Evolutionary conservation across 2,113 vertebrate species (phyloP), one percentile per base, ranked within the genome.

Genomic region (Tychaedon coryphoeus): DNA sequence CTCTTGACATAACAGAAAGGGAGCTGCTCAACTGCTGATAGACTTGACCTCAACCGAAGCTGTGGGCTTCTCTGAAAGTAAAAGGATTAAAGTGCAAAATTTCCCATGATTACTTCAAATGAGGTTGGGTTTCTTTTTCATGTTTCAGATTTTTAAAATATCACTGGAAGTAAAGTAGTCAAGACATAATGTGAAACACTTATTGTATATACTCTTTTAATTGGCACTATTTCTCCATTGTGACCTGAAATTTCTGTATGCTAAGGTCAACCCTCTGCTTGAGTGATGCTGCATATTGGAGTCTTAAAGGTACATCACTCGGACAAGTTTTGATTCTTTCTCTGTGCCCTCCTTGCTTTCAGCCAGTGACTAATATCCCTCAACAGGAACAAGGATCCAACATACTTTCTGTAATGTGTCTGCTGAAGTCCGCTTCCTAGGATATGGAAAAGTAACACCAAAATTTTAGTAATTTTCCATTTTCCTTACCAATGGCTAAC

Each of bases 81-180:
- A 82, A 84, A 92, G 66, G 79, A 91, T 91, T 92, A 81, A 87
- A 90, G 43, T 71, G 45, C 67, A 95, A 82, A 48, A 89, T 95
- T 95, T 84, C 50, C 71, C 48, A 43, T 29, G 23, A 13, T 69
- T 31, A 48, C 45, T 85, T 89, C 38, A 70, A 79, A 75, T 3
- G 1, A 69, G 14, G 1, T 13, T 80, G 8, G 4, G 1, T 8
- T 69, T 69, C 85, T 56, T 80, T 33, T 51, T 38, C 1, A 13
- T 10, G 2, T 87, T 85, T 82, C 64, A 76, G 13, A 62, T 51
- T 88, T 94, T 93, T 58, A 34, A 86, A 73, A 48, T 51, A 15
- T 29, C 24, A 51, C 11, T 9, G 6, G 28, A 88, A 88, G 8
- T 10, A 69, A 76, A 65, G 24, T 76, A 74, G 5, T 3, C 12